Percentiles rank a stretch among this genome's conserved stretches.
These are phyloP conservation scores for Thereva nobilitata DNA, from an alignment of 2,888 invertebrate genomes.

Conservation along the genomic window DNA sequence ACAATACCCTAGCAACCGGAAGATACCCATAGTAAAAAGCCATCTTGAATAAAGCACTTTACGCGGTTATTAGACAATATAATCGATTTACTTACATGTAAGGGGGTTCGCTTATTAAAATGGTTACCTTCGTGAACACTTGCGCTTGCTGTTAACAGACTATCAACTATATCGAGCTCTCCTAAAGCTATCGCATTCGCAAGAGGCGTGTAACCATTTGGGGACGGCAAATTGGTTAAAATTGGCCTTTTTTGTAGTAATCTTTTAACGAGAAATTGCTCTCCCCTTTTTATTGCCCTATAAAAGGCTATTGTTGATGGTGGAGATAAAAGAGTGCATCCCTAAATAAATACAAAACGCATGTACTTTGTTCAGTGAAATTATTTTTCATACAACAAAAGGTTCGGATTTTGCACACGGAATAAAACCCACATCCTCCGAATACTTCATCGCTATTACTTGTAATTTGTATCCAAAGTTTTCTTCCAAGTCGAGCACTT, in stretches of 20 bases:
- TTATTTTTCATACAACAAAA: slow-evolving; percentile 48
- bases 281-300: slow-evolving; percentile 55
- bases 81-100: slow-evolving; percentile 50
- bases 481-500: slow-evolving; percentile 51
- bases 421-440: slow-evolving; percentile 45
- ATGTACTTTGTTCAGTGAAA: slow-evolving; percentile 4
- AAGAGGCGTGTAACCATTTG: slow-evolving; percentile 54
- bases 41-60: slow-evolving; percentile 46
- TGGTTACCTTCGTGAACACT: slow-evolving; percentile 53
- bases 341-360: slow-evolving; percentile 45
- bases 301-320: slow-evolving; percentile 52
- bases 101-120: slow-evolving; percentile 51
- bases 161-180: slow-evolving; percentile 54
- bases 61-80: slow-evolving; percentile 12
- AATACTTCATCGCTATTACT: slow-evolving; percentile 49
- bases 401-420: slow-evolving; percentile 48
- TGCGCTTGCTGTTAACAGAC: slow-evolving; percentile 52
- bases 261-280: slow-evolving; percentile 55
- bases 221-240: slow-evolving; percentile 52
- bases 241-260: slow-evolving; percentile 52
- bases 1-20: slow-evolving; percentile 53
- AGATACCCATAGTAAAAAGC: slow-evolving; percentile 55
- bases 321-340: slow-evolving; percentile 49
- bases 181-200: slow-evolving; percentile 55
- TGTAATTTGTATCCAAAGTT: slow-evolving; percentile 54